phyloP scores from a whole-genome alignment of 2,888 invertebrate genomes.

The Neoaliturus tenellus region DNA sequence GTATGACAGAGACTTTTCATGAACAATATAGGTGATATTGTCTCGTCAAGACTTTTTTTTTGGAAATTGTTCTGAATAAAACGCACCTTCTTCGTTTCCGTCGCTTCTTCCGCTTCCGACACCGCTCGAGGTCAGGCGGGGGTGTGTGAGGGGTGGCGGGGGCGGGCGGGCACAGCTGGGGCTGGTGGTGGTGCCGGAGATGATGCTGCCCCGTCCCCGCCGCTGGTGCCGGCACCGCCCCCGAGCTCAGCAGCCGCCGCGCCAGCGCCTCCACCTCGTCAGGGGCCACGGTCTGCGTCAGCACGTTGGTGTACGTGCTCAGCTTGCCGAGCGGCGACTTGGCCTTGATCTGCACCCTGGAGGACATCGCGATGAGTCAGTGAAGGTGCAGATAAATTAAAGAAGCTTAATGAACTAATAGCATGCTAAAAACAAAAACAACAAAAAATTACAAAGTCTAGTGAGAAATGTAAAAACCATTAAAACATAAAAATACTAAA shows the following conservation, averaged over 20 bases:
- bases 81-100: conserved; percentile 70
- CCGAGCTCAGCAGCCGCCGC: conserved; percentile 39
- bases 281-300: conserved; percentile 76
- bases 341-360: conserved; percentile 81
- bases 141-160: conserved; percentile 20
- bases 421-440: too few species aligned
- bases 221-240: conserved; percentile 24
- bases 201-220: conserved; percentile 24
- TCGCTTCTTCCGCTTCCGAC: conserved; percentile 70
- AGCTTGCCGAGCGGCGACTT: conserved; percentile 82
- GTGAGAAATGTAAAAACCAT: too few species aligned
- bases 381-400: too few species aligned
- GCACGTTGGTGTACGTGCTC: conserved; percentile 84
- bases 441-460: too few species aligned
- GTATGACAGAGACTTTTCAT: too few species aligned
- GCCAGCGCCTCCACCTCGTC: conserved; percentile 44
- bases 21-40: too few species aligned
- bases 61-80: too few species aligned
- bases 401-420: too few species aligned
- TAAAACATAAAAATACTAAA: too few species aligned
- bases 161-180: conserved; percentile 53
- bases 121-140: conserved; percentile 50
- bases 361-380: too few species aligned
- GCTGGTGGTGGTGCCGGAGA: conserved; percentile 55
- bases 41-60: too few species aligned